Percentiles rank a stretch among this genome's conserved stretches.
Conservation (phyloP, 2,888 invertebrate species). For the Tetranychus truncatus region DNA sequence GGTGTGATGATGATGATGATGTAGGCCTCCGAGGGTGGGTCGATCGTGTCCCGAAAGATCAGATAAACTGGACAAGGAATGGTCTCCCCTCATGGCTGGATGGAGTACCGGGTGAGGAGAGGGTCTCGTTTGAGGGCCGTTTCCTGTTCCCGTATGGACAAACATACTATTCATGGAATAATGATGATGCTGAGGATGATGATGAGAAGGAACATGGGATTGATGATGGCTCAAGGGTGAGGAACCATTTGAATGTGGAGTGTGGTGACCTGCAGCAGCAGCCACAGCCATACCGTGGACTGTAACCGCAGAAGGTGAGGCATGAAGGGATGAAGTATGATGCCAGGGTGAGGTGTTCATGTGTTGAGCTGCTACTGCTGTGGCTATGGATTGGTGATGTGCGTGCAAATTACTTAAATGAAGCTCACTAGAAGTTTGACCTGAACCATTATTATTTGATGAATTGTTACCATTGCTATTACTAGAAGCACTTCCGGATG, state of each 20-base stretch:
- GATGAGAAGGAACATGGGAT: conserved; percentile 31
- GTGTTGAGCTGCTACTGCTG: conserved; percentile 31
- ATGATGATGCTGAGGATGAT: conserved; percentile 30
- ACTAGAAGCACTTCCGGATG: background rate
- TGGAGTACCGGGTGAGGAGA: conserved; percentile 25
- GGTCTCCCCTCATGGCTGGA: conserved; percentile 34
- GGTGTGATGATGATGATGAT: conserved; percentile 12
- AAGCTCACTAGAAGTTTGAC: background rate
- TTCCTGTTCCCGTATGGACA: conserved; percentile 37
- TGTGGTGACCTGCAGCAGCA: conserved; percentile 5
- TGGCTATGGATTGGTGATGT: conserved; percentile 35
- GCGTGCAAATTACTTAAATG: conserved; percentile 32
- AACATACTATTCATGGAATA: conserved; percentile 56
- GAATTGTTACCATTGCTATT: background rate
- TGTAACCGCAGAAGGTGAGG: conserved; percentile 14
- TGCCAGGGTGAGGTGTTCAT: conserved; percentile 63
- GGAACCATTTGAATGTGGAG: conserved; percentile 37
- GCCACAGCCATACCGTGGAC: background rate
- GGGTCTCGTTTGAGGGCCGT: conserved; percentile 8
- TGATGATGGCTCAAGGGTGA: conserved; percentile 33
- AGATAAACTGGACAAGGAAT: conserved; percentile 53
- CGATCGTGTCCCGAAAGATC: conserved; percentile 40
- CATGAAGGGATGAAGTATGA: conserved; percentile 41
- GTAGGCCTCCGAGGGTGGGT: conserved; percentile 24
- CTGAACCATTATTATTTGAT: background rate